A percentile compares a stretch with the other conserved stretches of the same genome.
Evolutionary conservation across 2,797 vertebrate species (phyloP).

Genomic region (Acanthopagrus latus): DNA sequence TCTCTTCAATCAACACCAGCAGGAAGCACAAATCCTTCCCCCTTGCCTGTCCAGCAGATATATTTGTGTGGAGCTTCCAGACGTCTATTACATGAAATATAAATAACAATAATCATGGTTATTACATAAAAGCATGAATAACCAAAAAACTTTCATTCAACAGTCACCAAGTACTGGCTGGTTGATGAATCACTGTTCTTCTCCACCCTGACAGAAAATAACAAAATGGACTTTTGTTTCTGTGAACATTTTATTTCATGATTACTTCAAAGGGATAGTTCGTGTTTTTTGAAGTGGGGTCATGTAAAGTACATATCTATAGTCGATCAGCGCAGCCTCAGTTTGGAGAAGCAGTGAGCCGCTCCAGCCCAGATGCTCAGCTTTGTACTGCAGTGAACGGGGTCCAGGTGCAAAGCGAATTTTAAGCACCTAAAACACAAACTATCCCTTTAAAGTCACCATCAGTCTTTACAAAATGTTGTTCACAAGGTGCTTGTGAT

Average conservation of each 20-base stretch:
- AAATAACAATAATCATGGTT: not conserved
- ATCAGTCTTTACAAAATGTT: not conserved
- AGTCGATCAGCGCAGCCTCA: too few relatives aligned
- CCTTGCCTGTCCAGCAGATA: not conserved
- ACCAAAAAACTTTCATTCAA: conserved; percentile 1
- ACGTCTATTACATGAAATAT: not conserved
- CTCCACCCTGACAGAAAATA: not conserved
- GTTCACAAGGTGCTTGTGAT: not conserved
- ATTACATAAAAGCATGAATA: conserved; percentile 7
- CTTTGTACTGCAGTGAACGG: too few relatives aligned
- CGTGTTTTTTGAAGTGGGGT: too few relatives aligned
- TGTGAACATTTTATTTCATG: not conserved
- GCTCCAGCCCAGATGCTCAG: too few relatives aligned
- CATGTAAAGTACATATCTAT: too few relatives aligned
- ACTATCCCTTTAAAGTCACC: too few relatives aligned
- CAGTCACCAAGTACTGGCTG: not conserved
- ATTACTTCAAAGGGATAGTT: not conserved
- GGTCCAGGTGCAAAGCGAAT: too few relatives aligned
- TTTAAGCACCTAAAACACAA: too few relatives aligned
- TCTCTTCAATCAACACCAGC: not conserved
- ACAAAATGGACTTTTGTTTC: not conserved
- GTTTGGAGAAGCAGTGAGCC: too few relatives aligned
- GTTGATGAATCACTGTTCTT: not conserved
- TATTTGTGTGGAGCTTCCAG: not conserved
- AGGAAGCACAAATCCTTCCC: not conserved